Conservation (phyloP, 2,888 invertebrate species). For the Psylliodes chrysocephalus region DNA sequence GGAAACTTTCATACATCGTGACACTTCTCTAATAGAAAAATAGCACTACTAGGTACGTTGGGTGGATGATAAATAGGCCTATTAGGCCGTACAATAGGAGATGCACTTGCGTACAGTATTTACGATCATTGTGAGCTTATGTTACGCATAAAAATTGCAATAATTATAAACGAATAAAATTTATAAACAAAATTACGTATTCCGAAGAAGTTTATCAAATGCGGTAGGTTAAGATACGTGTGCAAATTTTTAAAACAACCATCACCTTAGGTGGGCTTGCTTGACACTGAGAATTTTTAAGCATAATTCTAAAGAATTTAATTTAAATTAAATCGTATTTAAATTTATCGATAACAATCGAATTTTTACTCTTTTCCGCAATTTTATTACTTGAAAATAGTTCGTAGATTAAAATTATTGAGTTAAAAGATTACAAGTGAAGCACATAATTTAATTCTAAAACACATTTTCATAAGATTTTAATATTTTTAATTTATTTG, state of each 20-base stretch:
- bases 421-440: too few relatives aligned
- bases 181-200: conserved; percentile 46
- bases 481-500: too few relatives aligned
- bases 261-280: conserved; percentile 33
- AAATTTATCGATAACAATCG: not conserved
- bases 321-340: not conserved
- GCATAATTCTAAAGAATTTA: not conserved
- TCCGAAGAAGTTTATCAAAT: conserved; percentile 43
- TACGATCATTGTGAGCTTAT: conserved; percentile 52
- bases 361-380: too few relatives aligned
- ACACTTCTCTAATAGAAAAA: conserved; percentile 42
- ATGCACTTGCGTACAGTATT: conserved; percentile 48
- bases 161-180: conserved; percentile 53
- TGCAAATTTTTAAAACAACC: conserved; percentile 28
- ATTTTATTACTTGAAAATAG: too few relatives aligned
- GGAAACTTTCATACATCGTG: conserved; percentile 37
- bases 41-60: conserved; percentile 43
- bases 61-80: conserved; percentile 40
- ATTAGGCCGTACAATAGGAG: conserved; percentile 48
- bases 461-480: too few relatives aligned
- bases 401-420: too few relatives aligned
- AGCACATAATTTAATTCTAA: too few relatives aligned
- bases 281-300: not conserved
- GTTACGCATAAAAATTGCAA: conserved; percentile 60
- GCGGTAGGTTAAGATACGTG: conserved; percentile 53